These are phyloP conservation scores for Phoenicopterus ruber DNA, from an alignment of 2,113 vertebrate genomes.

Conservation along the genomic window DNA sequence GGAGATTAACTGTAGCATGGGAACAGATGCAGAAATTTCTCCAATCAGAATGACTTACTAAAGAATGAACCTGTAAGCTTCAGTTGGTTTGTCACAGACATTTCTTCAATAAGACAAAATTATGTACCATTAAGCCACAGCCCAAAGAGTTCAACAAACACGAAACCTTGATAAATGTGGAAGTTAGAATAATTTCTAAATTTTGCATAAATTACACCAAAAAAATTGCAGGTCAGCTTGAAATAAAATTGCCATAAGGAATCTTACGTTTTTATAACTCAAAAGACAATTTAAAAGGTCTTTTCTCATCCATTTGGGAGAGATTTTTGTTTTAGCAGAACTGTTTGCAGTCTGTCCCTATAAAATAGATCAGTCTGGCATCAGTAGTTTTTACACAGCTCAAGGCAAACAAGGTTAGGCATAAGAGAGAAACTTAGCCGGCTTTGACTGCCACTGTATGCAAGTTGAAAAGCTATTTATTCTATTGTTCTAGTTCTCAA, in stretches of 20 bases:
- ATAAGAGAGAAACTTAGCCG: slow-evolving; percentile 8
- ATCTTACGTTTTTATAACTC: slow-evolving; percentile 5
- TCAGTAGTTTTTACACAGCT: neutral
- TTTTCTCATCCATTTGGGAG: neutral
- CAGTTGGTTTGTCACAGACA: neutral
- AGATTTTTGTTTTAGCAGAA: neutral
- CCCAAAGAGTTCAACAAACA: neutral
- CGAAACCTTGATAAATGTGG: slow-evolving; percentile 35
- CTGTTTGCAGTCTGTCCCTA: neutral
- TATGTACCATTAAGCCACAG: slow-evolving; percentile 4
- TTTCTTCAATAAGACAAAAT: slow-evolving; percentile 46
- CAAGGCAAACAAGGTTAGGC: neutral
- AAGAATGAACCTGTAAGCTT: neutral
- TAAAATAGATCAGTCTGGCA: slow-evolving; percentile 10
- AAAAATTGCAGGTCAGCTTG: slow-evolving; percentile 18
- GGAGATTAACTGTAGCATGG: neutral
- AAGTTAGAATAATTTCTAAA: slow-evolving; percentile 34
- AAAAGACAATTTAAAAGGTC: slow-evolving; percentile 32
- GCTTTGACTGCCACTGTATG: neutral
- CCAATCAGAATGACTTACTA: neutral
- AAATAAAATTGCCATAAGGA: slow-evolving; percentile 43
- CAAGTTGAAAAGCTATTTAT: neutral
- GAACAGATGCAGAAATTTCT: neutral
- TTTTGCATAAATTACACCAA: slow-evolving; percentile 4
- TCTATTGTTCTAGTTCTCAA: neutral